Evolutionary conservation across 2,113 vertebrate species (phyloP), one percentile per base, ranked within the genome.

Genomic region (Calypte anna): DNA sequence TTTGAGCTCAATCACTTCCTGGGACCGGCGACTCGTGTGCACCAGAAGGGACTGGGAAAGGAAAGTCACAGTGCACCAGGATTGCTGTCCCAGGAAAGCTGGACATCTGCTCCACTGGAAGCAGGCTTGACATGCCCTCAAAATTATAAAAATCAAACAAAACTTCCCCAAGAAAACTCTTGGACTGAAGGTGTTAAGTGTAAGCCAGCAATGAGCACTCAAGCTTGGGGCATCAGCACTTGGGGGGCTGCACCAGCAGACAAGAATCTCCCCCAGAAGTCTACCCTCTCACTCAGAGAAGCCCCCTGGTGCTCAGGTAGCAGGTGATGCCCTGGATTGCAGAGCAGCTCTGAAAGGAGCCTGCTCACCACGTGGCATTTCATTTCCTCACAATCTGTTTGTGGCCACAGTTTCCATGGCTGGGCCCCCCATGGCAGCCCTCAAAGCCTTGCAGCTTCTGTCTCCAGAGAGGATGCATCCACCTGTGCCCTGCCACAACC

Each of bases 1-100:
- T 68, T 98, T 98, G 88, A 98, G 98, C 54, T 98, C 98, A 3
- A 98, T 92, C 27, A 81, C 61, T 95, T 98, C 98, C 27, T 97
- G 85, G 28, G 95, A 92, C 44, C 82, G 44, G 69, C 98, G 98
- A 72, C 97, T 98, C 0, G 97, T 97, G 27, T 98, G 98, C 62
- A 97, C 97, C 93, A 98, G 94, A 18, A 98, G 98, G 38, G 98
- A 98, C 98, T 98, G 96, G 59, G 68, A 21, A 58, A 53, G 64
- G 51, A 28, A 46, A 62, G 80, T 8, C 50, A 51, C 13, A n/a
- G 3, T 3, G 5, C 80, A 36, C 62, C 76, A 90, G 69, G 36
- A 8, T 43, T 21, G 46, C 10, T 0, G 0, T 6, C 18, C 63
- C 43, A 73, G 79, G 33, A 18, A 54, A 21, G 6, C n/a, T 18